A percentile compares a stretch with the other conserved stretches of the same genome.
phyloP scores from a whole-genome alignment of 1,140 invertebrate genomes.

The Dendrolimus punctatus region DNA sequence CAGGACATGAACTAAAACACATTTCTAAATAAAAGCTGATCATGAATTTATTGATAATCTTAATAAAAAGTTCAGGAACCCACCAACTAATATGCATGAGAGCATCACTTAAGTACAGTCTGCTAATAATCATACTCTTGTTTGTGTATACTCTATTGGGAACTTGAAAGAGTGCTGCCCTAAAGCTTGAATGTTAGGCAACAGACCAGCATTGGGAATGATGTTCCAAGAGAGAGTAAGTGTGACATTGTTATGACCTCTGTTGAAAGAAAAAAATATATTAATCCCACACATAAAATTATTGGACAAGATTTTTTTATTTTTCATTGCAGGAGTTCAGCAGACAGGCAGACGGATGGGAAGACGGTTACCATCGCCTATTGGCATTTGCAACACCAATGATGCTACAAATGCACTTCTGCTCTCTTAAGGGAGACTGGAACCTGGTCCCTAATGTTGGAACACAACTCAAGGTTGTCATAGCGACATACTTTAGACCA shows the following conservation, averaged over 20 bases:
- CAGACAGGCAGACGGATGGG: too few species aligned
- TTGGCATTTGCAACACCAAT: too few species aligned
- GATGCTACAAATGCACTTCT: too few species aligned
- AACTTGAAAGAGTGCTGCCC: conserved; percentile 92
- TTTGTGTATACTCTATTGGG: conserved; percentile 88
- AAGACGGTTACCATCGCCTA: too few species aligned
- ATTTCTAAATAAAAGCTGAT: conserved; percentile 30
- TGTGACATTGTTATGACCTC: conserved; percentile 94
- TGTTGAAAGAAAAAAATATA: conserved; percentile 69
- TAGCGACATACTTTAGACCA: too few species aligned
- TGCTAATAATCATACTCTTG: conserved; percentile 76
- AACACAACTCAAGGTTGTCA: too few species aligned
- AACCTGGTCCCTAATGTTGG: too few species aligned
- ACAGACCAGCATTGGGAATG: conserved; percentile 96
- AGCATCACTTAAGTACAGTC: conserved; percentile 8
- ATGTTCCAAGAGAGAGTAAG: conserved; percentile 98
- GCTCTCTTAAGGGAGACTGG: too few species aligned
- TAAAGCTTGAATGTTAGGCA: conserved; percentile 88
- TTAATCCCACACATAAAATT: too few species aligned
- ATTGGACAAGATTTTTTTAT: too few species aligned
- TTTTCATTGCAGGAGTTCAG: too few species aligned
- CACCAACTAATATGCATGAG: conserved; percentile 19
- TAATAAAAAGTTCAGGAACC: conserved; percentile 5
- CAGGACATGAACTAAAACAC: conserved; percentile 4
- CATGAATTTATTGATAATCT: conserved; percentile 27